Evolutionary conservation across 1,140 invertebrate genomes (phyloP), one percentile per base, ranked within the genome.

Genomic region (Diorhabda elongata): DNA sequence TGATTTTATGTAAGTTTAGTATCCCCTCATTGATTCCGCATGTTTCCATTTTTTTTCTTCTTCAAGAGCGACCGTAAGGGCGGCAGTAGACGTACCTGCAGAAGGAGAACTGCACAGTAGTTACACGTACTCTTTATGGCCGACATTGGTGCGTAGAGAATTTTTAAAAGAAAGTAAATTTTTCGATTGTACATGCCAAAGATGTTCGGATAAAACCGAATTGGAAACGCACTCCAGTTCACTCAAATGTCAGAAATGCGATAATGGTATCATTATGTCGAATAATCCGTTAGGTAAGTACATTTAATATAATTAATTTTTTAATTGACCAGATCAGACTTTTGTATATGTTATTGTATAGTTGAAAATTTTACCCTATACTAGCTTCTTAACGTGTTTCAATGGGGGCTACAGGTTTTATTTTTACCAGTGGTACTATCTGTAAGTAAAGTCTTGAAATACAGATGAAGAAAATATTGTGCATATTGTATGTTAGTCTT

Each of bases 51-150:
- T 52, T 6, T 52, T 52, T 52, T 52, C 6, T 52, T 52, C 64
- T 80, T 81, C 59, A 69, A 90, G 87, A 70, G 86, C 93, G 5
- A 84, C 85, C 72, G 84, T 94, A n/a, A 85, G 91, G 72, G 87
- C 91, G 5, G 87, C 90, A 2, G 76, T 87, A 0, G 83, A 85
- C 44, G 85, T 94, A 60, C 83, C 86, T 42, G 83, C 86, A 61
- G 89, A 86, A 3, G 84, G 87, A 45, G 83, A 87, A 72, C 82
- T 94, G 42, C 88, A 87, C 68, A 84, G 90, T 56, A 91, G 88
- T 75, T 94, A 94, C 73, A 91, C 92, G 0, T 88, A 92, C 76
- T 88, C 89, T 0, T 76, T 94, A n/a, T 85, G 89, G 69, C 90
- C 92, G 3, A 94, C 93, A 0, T 74, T 89, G 8, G 79, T 89